phyloP scores from a whole-genome alignment of 2,888 invertebrate species.

The Sinelater perroti region DNA sequence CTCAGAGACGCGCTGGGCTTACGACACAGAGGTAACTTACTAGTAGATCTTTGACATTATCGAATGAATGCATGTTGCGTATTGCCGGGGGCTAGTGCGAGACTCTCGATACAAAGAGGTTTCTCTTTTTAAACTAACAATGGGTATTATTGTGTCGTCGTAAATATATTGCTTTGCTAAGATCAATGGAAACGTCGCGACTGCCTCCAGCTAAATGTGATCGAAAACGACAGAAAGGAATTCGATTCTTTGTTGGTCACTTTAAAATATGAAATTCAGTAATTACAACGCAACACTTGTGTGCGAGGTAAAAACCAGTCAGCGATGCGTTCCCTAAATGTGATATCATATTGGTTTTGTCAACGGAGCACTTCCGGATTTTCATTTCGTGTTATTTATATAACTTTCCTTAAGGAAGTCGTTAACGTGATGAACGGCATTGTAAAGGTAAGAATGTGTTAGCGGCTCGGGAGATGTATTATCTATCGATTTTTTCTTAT shows the following conservation, averaged over 20 bases:
- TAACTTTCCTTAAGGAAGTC: constrained; percentile 43
- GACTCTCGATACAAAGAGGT: constrained; percentile 48
- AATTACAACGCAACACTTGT: too few relatives aligned
- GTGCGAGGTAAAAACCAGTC: too few relatives aligned
- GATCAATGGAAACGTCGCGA: constrained; percentile 52
- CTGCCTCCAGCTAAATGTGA: constrained; percentile 48
- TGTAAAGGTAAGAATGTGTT: constrained; percentile 46
- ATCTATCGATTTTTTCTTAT: constrained; percentile 35
- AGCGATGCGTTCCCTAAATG: too few relatives aligned
- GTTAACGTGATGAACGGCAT: constrained; percentile 47
- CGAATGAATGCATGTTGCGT: constrained; percentile 35
- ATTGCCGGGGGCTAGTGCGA: constrained; percentile 41
- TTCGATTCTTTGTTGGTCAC: too few relatives aligned
- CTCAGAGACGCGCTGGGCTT: constrained; percentile 71
- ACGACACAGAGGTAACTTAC: constrained; percentile 52
- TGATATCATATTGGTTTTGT: too few relatives aligned
- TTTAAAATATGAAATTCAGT: too few relatives aligned
- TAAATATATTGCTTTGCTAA: constrained; percentile 57
- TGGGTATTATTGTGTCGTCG: constrained; percentile 55
- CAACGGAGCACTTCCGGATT: too few relatives aligned
- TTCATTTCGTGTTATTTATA: constrained; percentile 24
- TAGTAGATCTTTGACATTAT: constrained; percentile 37
- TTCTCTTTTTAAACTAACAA: constrained; percentile 55
- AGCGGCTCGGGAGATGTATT: constrained; percentile 47
- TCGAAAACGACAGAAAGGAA: constrained; percentile 43